Percentiles rank a stretch among this genome's conserved stretches.
Evolutionary conservation across 2,888 invertebrate species (phyloP).

Genomic region (Brenthis hecate): DNA sequence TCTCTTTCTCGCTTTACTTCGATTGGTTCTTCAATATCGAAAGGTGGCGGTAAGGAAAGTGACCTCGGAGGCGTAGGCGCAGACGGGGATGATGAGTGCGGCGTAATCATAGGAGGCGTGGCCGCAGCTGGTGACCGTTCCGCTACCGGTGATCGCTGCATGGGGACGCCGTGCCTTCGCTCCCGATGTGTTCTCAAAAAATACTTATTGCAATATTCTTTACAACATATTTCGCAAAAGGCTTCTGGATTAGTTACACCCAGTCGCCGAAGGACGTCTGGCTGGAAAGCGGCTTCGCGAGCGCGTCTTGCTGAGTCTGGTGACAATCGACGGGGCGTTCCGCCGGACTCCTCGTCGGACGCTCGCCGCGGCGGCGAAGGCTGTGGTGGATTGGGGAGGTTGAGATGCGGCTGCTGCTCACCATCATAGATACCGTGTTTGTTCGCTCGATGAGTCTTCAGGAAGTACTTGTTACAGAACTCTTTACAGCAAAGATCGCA

Average conservation of each 20-base stretch:
- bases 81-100: conserved; percentile 88
- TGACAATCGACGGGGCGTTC: conserved; percentile 82
- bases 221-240: conserved; percentile 96
- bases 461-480: conserved; percentile 99
- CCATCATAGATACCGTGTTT: conserved; percentile 96
- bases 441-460: conserved; percentile 98
- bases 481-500: conserved; percentile 99
- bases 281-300: conserved; percentile 87
- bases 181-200: conserved; percentile 95
- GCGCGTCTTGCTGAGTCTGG: conserved; percentile 84
- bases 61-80: conserved; percentile 84
- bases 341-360: conserved; percentile 74
- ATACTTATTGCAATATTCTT: conserved; percentile 96
- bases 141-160: conserved; percentile 60
- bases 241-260: conserved; percentile 93
- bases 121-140: conserved; percentile 78
- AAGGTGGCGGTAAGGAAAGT: conserved; percentile 88
- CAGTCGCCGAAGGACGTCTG: conserved; percentile 88
- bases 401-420: conserved; percentile 64
- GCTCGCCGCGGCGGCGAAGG: conserved; percentile 76
- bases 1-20: conserved; percentile 80
- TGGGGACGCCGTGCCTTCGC: conserved; percentile 93
- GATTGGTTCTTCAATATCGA: conserved; percentile 61
- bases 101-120: conserved; percentile 57
- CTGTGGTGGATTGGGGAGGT: conserved; percentile 74